Evolutionary conservation across 2,888 invertebrate genomes (phyloP), one percentile per base, ranked within the genome.

Genomic region (Agrilus biguttatus): DNA sequence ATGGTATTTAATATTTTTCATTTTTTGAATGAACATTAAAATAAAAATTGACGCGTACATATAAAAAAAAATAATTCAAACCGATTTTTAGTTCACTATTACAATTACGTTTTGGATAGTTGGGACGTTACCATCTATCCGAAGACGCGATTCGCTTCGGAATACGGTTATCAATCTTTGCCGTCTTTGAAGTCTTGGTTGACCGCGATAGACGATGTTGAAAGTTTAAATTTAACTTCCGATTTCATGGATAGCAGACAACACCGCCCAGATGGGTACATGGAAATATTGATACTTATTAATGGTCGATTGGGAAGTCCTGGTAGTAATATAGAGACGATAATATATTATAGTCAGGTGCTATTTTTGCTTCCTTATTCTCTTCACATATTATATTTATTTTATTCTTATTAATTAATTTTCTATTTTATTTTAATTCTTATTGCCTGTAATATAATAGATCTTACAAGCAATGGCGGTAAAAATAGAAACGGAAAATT

Each of bases 151-250:
- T 96, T 97, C 65, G 80, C 83, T 4, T 95, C 97, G 0, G 98
- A 99, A 65, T 99, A 91, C 60, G 98, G 98, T 1, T 83, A 87
- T 51, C 96, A 97, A 65, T 86, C 93, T 1, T 69, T 88, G 49
- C 93, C 96, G 0, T 80, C 83, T 2, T 61, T 80, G 14, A 68
- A 71, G 34, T 78, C 89, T 0, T 71, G 88, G 65, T 59, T 68
- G 37, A 72, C 74, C 13, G 80, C 79, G 0, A 71, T 77, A 1
- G 66, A 68, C 13, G 61, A 66, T 5, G 54, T 58, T 2, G 63
- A 47, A 12, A 75, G 80, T 60, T 69, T 79, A 23, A 53, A 58
- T 12, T 50, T 74, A 8, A 55, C 66, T 1, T 79, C 82, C 41
- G 60, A 71, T 0, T 80, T 85, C 52, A 72, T 84, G 39, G 60